These are phyloP conservation scores for Adelosebastes latens DNA, from an alignment of 2,797 vertebrate genomes.

Conservation along the genomic window DNA sequence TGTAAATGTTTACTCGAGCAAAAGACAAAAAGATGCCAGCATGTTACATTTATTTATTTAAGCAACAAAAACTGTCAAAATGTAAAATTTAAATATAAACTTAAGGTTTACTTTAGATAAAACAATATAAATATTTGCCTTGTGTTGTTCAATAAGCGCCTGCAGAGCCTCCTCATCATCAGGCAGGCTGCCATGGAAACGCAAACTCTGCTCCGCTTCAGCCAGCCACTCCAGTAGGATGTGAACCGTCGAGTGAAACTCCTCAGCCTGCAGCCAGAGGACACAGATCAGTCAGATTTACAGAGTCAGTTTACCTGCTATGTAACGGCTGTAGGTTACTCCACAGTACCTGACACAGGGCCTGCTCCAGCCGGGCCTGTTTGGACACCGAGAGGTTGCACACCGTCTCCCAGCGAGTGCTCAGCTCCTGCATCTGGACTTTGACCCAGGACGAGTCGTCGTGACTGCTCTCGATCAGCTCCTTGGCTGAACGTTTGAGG, in stretches of 20 bases:
- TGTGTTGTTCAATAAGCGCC: slow-evolving; percentile 93
- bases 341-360: slow-evolving; percentile 88
- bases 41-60: slow-evolving; percentile 8
- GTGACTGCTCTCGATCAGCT: slow-evolving; percentile 92
- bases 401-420: slow-evolving; percentile 96
- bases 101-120: neutral
- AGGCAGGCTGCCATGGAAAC: slow-evolving; percentile 95
- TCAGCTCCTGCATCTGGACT: slow-evolving; percentile 97
- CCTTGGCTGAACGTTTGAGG: slow-evolving; percentile 93
- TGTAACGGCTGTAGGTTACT: neutral
- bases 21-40: slow-evolving; percentile 39
- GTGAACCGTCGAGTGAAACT: slow-evolving; percentile 97
- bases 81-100: neutral
- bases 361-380: slow-evolving; percentile 94
- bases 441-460: slow-evolving; percentile 98
- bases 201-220: slow-evolving; percentile 95
- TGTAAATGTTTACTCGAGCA: slow-evolving; percentile 21
- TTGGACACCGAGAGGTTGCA: slow-evolving; percentile 96
- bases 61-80: slow-evolving; percentile 14
- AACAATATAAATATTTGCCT: slow-evolving; percentile 70
- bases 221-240: slow-evolving; percentile 97
- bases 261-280: slow-evolving; percentile 89
- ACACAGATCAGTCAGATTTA: slow-evolving; percentile 28
- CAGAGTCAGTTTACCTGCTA: neutral
- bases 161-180: slow-evolving; percentile 95